These are phyloP conservation scores for Sebastes ruberrimus DNA, from an alignment of 2,797 vertebrate genomes.

Conservation along the genomic window DNA sequence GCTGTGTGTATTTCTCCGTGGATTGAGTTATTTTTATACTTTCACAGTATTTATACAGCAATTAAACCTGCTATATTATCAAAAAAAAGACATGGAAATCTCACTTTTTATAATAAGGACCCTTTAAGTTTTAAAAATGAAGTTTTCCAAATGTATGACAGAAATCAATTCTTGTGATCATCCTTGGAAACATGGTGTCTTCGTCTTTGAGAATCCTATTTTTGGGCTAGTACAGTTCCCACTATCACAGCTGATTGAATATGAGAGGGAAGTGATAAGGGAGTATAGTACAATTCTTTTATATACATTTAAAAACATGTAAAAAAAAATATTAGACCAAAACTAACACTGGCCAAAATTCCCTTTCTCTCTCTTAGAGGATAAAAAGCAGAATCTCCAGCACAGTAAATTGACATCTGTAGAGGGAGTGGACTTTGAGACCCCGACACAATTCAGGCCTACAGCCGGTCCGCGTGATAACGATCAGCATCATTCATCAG, in stretches of 20 bases:
- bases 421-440: constrained; percentile 4
- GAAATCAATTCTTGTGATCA: background rate
- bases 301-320: background rate
- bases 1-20: too few species aligned
- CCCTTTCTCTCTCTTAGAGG: background rate
- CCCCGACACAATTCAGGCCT: constrained; percentile 6
- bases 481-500: constrained; percentile 61
- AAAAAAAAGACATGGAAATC: too few species aligned
- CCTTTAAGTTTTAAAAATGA: background rate
- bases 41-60: too few species aligned
- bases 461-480: constrained; percentile 44
- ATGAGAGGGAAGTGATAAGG: background rate
- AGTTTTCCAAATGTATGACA: background rate
- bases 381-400: background rate
- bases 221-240: background rate
- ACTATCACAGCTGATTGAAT: background rate
- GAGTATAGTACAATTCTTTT: background rate
- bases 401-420: background rate
- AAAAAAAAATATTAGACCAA: background rate
- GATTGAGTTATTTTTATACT: too few species aligned
- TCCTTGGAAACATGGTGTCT: background rate
- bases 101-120: too few species aligned
- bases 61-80: too few species aligned
- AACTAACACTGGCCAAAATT: background rate
- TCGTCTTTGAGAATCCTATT: background rate